Evolutionary conservation across 2,888 invertebrate genomes (phyloP), one percentile per base, ranked within the genome.

Genomic region (Clistopyga incitator): DNA sequence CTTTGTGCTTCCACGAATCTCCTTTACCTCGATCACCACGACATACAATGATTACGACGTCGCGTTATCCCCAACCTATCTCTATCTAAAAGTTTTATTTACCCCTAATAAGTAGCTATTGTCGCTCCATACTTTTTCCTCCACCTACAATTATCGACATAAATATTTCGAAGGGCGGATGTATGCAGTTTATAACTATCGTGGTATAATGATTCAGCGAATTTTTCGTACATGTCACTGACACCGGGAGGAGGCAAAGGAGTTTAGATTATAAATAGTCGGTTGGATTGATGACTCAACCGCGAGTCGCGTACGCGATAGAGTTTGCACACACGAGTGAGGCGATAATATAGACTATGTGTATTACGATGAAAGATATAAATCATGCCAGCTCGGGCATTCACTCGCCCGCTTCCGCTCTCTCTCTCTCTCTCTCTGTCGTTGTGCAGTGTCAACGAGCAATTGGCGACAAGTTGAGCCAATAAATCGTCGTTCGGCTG

Each of bases 391-490:
- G 75, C 65, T 71, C 81, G 84, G 84, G 71, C 78, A 81, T 81
- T 81, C 78, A 81, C 86, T 84, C 84, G 79, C 65, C n/a, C n/a
- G 68, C 70, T 78, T 59, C 67, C 74, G 42, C 52, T 34, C 72
- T 72, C 56, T 71, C 72, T 72, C 56, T 71, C n/a, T n/a, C n/a
- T n/a, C n/a, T n/a, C n/a, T n/a, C n/a, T n/a, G n/a, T n/a, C 71
- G 71, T 13, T 82, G 67, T 68, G 71, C 77, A 71, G 75, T n/a
- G n/a, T 87, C 84, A 65, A 65, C 80, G 84, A 86, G 86, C 87
- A 89, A 89, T 89, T 89, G 87, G 86, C 84, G 87, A 84, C 87
- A 84, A 88, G 86, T 89, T 88, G 86, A 87, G 87, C 86, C 88
- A 88, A 89, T 89, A 88, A 89, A 88, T 87, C 86, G 82, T 86